Base-by-base conservation (phyloP, 2,888 invertebrate genomes). In the Resseliella maxima region DNA sequence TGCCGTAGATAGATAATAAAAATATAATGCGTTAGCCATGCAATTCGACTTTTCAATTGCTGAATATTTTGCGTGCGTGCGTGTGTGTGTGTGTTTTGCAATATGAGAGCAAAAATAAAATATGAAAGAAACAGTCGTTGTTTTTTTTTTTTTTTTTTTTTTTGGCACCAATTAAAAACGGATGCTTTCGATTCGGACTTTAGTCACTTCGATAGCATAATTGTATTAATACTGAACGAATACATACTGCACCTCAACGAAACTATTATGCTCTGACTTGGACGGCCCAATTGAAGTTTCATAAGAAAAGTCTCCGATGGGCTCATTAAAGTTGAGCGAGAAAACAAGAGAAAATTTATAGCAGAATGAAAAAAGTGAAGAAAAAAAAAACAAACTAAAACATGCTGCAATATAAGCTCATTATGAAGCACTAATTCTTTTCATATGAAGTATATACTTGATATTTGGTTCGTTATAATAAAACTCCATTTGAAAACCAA, bases 91-190 rank as follows among this genome's bases (percentile, higher is more conserved):
- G 0, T 8, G 12, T 31, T 72, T 72, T 72, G 59, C 18, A 21
- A 21, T 50, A 50, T 27, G 59, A 2, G 59, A 31, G 72, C 72
- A 18, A n/a, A n/a, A n/a, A n/a, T n/a, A n/a, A n/a, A n/a, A n/a
- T n/a, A n/a, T n/a, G n/a, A n/a, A n/a, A n/a, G n/a, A n/a, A n/a
- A n/a, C n/a, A n/a, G n/a, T n/a, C n/a, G n/a, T n/a, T n/a, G n/a
- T n/a, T n/a, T n/a, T n/a, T n/a, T n/a, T n/a, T n/a, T n/a, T n/a
- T n/a, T n/a, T n/a, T n/a, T n/a, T n/a, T n/a, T n/a, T n/a, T 72
- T 35, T 72, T 31, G 27, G 72, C 31, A 31, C n/a, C 72, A 72
- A 72, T 72, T 72, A 72, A 72, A n/a, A 72, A 72, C 72, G 72
- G 72, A 72, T 72, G 72, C 72, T 27, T 35, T 31, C 27, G 35